A percentile compares a stretch with the other conserved stretches of the same genome.
Evolutionary conservation across 2,113 vertebrate species (phyloP).

Genomic region (Labeo catla): DNA sequence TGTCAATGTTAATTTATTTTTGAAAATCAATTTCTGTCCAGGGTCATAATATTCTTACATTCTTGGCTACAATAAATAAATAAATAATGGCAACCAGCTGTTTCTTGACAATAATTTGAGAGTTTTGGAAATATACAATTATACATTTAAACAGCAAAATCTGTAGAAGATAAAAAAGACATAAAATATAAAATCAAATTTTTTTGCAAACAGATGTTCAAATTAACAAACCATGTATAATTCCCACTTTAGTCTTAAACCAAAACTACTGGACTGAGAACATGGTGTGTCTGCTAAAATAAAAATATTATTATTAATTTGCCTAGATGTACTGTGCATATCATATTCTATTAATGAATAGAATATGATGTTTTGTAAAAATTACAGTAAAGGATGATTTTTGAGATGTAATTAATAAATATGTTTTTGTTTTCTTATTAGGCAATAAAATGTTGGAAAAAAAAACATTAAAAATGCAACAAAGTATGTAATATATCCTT

Average conservation of each 20-base stretch:
- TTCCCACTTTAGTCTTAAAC: conserved; percentile 63
- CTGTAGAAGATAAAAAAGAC: no score
- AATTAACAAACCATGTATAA: no score
- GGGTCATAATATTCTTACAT: background rate
- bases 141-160: background rate
- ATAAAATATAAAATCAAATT: no score
- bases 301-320: no score
- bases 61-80: background rate
- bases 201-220: no score
- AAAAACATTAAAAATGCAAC: background rate
- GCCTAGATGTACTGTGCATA: conserved; percentile 62
- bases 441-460: background rate
- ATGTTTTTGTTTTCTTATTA: background rate
- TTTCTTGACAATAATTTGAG: background rate
- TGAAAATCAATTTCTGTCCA: no score
- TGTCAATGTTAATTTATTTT: background rate
- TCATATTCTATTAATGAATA: background rate
- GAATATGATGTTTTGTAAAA: background rate
- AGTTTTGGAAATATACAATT: background rate
- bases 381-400: background rate
- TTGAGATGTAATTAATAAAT: background rate
- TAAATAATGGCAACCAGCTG: background rate
- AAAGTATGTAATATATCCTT: background rate
- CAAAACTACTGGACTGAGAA: conserved; percentile 72
- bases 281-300: no score